phyloP scores from a whole-genome alignment of 1,140 invertebrate species.

The Sesamia nonagrioides region DNA sequence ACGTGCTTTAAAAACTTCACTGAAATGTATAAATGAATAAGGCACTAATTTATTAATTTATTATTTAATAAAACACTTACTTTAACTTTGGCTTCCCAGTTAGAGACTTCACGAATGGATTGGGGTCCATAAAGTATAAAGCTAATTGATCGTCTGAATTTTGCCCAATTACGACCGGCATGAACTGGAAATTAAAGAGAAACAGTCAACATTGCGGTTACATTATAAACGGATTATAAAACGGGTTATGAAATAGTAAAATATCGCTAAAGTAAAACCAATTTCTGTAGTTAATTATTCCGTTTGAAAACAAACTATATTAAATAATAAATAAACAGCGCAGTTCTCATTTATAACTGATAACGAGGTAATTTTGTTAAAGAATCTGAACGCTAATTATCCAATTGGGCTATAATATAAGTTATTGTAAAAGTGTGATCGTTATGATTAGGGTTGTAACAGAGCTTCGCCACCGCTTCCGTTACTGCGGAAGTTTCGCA shows the following conservation, averaged over 20 bases:
- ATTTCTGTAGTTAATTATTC: neutral
- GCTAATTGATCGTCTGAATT: constrained; percentile 77
- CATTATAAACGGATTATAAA: neutral
- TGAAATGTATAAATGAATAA: neutral
- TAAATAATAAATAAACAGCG: neutral
- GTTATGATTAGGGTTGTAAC: no score
- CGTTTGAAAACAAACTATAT: constrained; percentile 13
- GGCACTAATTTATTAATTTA: neutral
- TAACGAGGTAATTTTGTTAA: neutral
- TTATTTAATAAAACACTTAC: constrained; percentile 59
- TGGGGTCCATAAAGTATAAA: constrained; percentile 80
- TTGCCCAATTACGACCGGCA: constrained; percentile 78
- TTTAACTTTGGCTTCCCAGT: constrained; percentile 82
- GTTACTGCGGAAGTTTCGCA: no score
- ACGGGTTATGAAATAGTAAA: neutral
- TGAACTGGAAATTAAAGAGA: constrained; percentile 70
- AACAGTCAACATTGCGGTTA: neutral
- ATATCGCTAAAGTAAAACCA: constrained; percentile 6
- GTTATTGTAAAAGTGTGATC: no score
- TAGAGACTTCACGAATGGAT: constrained; percentile 73
- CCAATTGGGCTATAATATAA: no score
- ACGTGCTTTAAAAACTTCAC: no score
- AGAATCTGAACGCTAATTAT: neutral
- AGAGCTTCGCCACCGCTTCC: no score
- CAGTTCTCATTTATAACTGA: neutral